These are phyloP conservation scores for Rattus norvegicus DNA, from an alignment of 2,113 vertebrate genomes.

Conservation along the genomic window GRCr8 NC_086027.1:109126501-109127000, in stretches of 20 bases:
- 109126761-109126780: not conserved
- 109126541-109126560: not conserved
- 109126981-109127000: conserved; percentile 40
- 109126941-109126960: not conserved
- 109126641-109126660: not conserved
- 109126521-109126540: not conserved
- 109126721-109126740: not conserved
- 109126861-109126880: not conserved
- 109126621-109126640: not conserved
- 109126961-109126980: not conserved
- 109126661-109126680: not conserved
- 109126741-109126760: not conserved
- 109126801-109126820: not conserved
- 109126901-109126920: not conserved
- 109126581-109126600: not conserved
- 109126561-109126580: not conserved
- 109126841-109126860: not conserved
- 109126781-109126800: not conserved
- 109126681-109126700: not conserved
- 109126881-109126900: not conserved
- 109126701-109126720: not conserved
- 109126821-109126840: not conserved
- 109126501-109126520: not conserved
- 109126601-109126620: not conserved
- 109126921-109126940: not conserved